Evolutionary conservation across 2,797 vertebrate genomes (phyloP), one percentile per base, ranked within the genome.

Genomic region (Gymnoscopelus braueri): DNA sequence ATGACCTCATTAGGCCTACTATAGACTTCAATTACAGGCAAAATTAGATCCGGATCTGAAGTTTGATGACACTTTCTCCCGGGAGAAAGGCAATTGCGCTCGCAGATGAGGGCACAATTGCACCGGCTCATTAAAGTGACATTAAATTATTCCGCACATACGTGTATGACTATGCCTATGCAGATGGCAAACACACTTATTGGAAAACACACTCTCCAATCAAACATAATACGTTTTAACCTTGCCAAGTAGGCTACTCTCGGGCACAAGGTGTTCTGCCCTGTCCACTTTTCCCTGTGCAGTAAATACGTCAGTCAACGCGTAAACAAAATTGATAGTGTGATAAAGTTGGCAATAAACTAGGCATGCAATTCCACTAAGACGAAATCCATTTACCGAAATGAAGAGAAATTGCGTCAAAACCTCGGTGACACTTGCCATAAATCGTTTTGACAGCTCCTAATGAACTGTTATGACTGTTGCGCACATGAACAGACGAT

Each of bases 11-110:
- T 85, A 89, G 3, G 26, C 26, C 26, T 44, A 44, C 9, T 8
- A 10, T 49, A 29, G 19, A 29, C 74, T 74, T 74, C 78, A 78
- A 86, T 81, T 82, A 84, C 49, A 47, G 60, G 79, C 55, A 80
- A 80, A 88, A 89, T 84, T 77, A 81, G 83, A 87, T 89, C 84
- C 79, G 87, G 88, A 83, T 90, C 81, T 81, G 83, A 89, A 89
- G 87, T 91, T 91, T 87, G 90, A 89, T 84, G 82, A 72, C 83
- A 79, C 87, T 84, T 85, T 65, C 82, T 88, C 84, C 79, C 74
- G 75, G 89, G 86, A 85, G 87, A 77, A 78, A 86, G 83, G 87
- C 87, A 89, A 90, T 90, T 89, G 89, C 83, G 66, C 83, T 12
- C 35, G 44, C 86, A 63, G 83, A 82, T 67, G 85, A 87, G 84